Evolutionary conservation across 2,888 invertebrate species (phyloP).

Genomic region (Philonicus albiceps): DNA sequence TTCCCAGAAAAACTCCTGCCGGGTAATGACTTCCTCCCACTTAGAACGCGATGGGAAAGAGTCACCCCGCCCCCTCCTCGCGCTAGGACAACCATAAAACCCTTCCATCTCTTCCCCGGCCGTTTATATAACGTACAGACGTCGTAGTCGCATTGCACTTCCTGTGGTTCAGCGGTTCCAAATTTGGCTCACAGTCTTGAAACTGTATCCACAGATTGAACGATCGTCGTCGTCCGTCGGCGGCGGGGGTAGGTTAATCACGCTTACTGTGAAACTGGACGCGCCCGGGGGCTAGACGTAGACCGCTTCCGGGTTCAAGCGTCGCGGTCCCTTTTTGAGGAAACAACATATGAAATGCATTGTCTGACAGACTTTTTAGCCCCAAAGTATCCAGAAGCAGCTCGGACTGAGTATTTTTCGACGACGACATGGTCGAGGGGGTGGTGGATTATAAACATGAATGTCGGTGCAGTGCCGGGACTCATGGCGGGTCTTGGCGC

Average conservation of each 20-base stretch:
- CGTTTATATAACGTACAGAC: conserved; percentile 13
- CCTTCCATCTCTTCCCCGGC: neutral
- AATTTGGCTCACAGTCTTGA: conserved; percentile 38
- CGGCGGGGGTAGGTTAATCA: conserved; percentile 15
- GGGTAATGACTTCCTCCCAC: conserved; percentile 29
- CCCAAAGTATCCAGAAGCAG: neutral
- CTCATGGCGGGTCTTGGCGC: conserved; percentile 40
- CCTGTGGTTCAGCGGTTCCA: conserved; percentile 16
- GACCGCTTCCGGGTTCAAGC: conserved; percentile 22
- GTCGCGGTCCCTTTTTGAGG: neutral
- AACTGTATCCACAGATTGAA: conserved; percentile 20
- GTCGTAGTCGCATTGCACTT: conserved; percentile 31
- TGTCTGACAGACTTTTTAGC: conserved; percentile 8
- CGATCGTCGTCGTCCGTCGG: neutral
- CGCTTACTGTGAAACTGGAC: neutral
- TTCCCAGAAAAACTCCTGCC: neutral
- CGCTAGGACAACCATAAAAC: neutral
- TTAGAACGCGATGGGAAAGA: neutral
- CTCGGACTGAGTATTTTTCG: neutral
- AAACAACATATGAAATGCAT: conserved; percentile 12
- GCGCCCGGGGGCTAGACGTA: neutral
- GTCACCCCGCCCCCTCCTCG: neutral
- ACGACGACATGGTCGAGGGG: neutral
- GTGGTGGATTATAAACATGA: conserved; percentile 13
- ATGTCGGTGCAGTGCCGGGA: neutral